These are phyloP conservation scores for Catocala sponsa DNA, from an alignment of 2,888 invertebrate species.

Conservation along the genomic window DNA sequence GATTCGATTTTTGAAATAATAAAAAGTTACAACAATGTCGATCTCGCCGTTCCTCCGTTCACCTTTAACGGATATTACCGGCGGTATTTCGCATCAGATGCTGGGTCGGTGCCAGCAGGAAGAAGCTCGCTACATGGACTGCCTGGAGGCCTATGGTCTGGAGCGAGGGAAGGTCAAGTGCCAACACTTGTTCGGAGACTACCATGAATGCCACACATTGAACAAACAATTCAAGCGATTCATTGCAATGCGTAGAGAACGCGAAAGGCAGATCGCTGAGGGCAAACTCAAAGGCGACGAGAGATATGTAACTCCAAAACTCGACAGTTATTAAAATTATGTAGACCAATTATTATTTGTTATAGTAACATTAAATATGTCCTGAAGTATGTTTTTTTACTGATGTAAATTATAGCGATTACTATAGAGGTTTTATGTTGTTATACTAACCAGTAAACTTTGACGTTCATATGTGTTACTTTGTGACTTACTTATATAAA, in stretches of 20 bases:
- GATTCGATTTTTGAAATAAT: conserved; percentile 35
- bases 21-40: conserved; percentile 79
- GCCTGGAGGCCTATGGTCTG: conserved; percentile 93
- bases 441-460: too few relatives aligned
- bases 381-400: conserved; percentile 22
- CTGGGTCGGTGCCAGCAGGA: conserved; percentile 90
- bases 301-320: conserved; percentile 87
- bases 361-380: conserved; percentile 33
- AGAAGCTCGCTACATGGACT: conserved; percentile 92
- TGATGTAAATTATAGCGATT: conserved; percentile 31
- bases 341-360: conserved; percentile 16
- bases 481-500: too few relatives aligned
- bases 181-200: conserved; percentile 89
- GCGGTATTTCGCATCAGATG: conserved; percentile 90
- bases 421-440: too few relatives aligned
- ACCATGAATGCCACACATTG: conserved; percentile 90
- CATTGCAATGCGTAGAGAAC: conserved; percentile 89
- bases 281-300: conserved; percentile 90
- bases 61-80: conserved; percentile 92
- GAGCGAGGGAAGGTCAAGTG: conserved; percentile 90
- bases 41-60: conserved; percentile 90
- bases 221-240: conserved; percentile 89
- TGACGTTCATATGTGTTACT: too few relatives aligned
- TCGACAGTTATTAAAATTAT: conserved; percentile 85
- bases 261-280: conserved; percentile 88